Base-by-base conservation (phyloP, 2,797 vertebrate genomes). In the Brachyrhaphis roseni region DNA sequence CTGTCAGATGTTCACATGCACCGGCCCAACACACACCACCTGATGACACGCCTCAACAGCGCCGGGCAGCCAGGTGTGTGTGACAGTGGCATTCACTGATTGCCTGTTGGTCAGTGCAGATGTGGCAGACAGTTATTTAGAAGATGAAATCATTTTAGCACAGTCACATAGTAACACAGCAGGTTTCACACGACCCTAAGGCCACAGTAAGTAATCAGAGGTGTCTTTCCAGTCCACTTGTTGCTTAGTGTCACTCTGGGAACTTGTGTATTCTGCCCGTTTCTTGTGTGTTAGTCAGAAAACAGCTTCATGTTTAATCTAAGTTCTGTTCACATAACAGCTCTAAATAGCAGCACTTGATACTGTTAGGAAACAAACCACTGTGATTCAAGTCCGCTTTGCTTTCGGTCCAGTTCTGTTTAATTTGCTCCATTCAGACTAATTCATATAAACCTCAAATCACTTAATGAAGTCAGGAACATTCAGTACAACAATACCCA, bases 1-100 rank as follows among this genome's bases (percentile, higher is more conserved):
- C 96, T 99, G 62, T 99, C 98, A 0, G 98, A 99, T 0, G 94
- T 99, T 34, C 98, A 99, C 90, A 90, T 99, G 81, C 93, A 96
- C 53, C 93, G 88, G 12, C 96, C 97, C 0, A 97, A 95, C 18
- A 83, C 90, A 47, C 93, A 93, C 0, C 97, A 95, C 84, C 93
- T 98, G 6, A 98, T 99, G 98, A 96, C 96, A 13, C 96, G 97
- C 5, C 91, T 99, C 77, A 98, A 97, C 80, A 46, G 87, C 0
- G 93, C 92, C 1, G 97, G 97, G 20, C 98, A 99, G 76, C 98
- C 98, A 64, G 98, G 98, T 99, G 95, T 46, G 89, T 82, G 8
- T 13, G 2, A 8, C 43, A 3, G 1, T 12, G 12, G 13, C 11
- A 59, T 18, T 12, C 0, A 47, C 11, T 45, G 43, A 2, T 5